A percentile compares a stretch with the other conserved stretches of the same genome.
Conservation (phyloP, 2,888 invertebrate species). For the Cheilosia impressa region DNA sequence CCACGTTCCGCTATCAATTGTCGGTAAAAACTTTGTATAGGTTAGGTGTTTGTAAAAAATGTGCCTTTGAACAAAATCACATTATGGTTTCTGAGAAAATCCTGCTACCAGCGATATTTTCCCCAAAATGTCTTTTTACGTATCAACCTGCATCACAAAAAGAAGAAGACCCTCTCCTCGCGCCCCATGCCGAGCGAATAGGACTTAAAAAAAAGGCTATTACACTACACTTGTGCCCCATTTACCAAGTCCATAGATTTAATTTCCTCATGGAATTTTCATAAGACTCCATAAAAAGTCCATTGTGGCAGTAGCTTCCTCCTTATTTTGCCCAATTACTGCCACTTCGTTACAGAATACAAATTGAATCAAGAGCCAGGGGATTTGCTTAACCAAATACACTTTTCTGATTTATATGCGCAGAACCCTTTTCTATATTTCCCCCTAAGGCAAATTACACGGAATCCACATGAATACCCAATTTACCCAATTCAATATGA, state of each 20-base stretch:
- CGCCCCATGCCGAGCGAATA: too few species aligned
- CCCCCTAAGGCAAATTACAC: slow-evolving; percentile 31
- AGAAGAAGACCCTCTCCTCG: too few species aligned
- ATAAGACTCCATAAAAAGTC: background rate
- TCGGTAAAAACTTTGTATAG: too few species aligned
- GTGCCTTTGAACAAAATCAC: too few species aligned
- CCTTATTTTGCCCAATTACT: slow-evolving; percentile 1
- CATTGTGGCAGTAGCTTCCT: background rate
- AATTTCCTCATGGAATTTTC: background rate
- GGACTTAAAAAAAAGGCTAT: too few species aligned
- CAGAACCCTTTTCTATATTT: slow-evolving; percentile 41
- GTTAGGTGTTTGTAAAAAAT: too few species aligned
- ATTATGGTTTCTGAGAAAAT: too few species aligned
- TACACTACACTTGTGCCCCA: too few species aligned
- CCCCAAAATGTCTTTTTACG: too few species aligned
- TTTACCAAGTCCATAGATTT: background rate
- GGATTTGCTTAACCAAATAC: slow-evolving; percentile 33
- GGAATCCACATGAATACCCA: slow-evolving; percentile 60
- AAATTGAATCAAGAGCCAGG: slow-evolving; percentile 53
- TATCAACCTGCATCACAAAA: too few species aligned
- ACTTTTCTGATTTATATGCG: slow-evolving; percentile 30
- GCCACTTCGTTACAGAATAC: slow-evolving; percentile 45
- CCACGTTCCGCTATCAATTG: too few species aligned
- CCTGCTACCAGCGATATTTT: too few species aligned
- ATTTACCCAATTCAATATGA: slow-evolving; percentile 25